phyloP scores from a whole-genome alignment of 2,888 invertebrate species.

The Chorisops tibialis region DNA sequence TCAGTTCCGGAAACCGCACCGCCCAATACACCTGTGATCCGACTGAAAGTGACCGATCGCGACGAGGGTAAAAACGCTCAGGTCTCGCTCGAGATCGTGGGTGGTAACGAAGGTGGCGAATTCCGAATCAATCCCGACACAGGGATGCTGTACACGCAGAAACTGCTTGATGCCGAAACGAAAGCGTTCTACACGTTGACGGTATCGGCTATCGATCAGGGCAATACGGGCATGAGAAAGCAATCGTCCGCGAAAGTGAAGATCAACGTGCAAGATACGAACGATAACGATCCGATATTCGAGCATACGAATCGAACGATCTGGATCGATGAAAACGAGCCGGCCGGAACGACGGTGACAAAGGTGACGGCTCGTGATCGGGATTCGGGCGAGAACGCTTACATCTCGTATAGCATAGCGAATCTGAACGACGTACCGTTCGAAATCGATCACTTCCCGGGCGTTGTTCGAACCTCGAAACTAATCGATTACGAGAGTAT shows the following conservation, averaged over 20 bases:
- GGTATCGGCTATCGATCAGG: constrained; percentile 85
- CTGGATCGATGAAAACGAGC: constrained; percentile 80
- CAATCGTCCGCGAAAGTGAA: constrained; percentile 89
- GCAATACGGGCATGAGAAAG: constrained; percentile 75
- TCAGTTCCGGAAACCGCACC: constrained; percentile 86
- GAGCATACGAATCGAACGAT: constrained; percentile 66
- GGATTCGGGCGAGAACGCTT: constrained; percentile 92
- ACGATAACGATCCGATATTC: constrained; percentile 92
- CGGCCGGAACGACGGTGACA: constrained; percentile 78
- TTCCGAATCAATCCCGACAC: constrained; percentile 84
- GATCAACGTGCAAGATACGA: constrained; percentile 83
- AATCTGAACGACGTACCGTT: constrained; percentile 91
- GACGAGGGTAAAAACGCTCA: constrained; percentile 81
- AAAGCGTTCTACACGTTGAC: constrained; percentile 82
- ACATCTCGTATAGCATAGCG: constrained; percentile 90
- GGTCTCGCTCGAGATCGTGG: constrained; percentile 83
- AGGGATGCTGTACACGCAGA: constrained; percentile 84
- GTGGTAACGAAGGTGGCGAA: constrained; percentile 86
- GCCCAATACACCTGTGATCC: constrained; percentile 80
- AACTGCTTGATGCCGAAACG: constrained; percentile 77
- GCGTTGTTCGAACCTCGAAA: constrained; percentile 78
- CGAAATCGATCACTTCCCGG: constrained; percentile 91
- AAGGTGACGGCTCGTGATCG: constrained; percentile 82
- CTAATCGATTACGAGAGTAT: constrained; percentile 88
- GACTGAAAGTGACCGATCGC: constrained; percentile 81